Percentiles rank a stretch among this genome's conserved stretches.
phyloP scores from a whole-genome alignment of 2,888 invertebrate species.

The Aricia artaxerxes region DNA sequence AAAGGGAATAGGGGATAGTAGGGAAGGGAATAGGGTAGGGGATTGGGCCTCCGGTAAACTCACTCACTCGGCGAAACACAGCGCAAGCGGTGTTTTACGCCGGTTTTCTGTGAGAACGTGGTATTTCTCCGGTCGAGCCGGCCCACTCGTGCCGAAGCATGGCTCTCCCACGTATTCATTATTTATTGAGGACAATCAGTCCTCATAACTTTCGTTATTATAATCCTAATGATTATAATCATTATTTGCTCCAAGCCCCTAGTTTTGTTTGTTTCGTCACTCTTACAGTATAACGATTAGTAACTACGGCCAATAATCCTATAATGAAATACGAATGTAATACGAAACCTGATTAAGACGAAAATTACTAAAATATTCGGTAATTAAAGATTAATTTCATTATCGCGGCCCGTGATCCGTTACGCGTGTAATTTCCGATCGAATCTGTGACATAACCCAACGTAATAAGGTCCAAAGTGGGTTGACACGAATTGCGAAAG shows the following conservation, averaged over 20 bases:
- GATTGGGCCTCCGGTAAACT: no score
- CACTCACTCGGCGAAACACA: no score
- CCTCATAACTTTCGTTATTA: neutral
- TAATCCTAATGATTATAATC: neutral
- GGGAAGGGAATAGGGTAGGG: no score
- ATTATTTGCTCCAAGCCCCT: neutral
- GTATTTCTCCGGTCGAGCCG: no score
- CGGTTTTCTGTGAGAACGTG: no score
- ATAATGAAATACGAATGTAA: conserved; percentile 13
- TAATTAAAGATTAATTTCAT: conserved; percentile 29
- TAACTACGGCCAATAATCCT: neutral
- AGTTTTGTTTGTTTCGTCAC: neutral
- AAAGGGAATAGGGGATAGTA: no score
- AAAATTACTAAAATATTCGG: conserved; percentile 23
- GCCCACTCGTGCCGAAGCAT: no score
- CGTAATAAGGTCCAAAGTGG: neutral
- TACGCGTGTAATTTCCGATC: neutral
- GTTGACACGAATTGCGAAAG: conserved; percentile 3
- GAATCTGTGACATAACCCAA: conserved; percentile 7
- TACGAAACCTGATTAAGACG: conserved; percentile 16
- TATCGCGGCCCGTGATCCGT: conserved; percentile 15
- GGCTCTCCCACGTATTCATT: no score
- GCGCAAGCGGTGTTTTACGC: no score
- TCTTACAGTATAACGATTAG: neutral
- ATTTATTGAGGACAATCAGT: neutral